Conservation (phyloP, 1,140 invertebrate species). For the Pogonomyrmex californicus region DNA sequence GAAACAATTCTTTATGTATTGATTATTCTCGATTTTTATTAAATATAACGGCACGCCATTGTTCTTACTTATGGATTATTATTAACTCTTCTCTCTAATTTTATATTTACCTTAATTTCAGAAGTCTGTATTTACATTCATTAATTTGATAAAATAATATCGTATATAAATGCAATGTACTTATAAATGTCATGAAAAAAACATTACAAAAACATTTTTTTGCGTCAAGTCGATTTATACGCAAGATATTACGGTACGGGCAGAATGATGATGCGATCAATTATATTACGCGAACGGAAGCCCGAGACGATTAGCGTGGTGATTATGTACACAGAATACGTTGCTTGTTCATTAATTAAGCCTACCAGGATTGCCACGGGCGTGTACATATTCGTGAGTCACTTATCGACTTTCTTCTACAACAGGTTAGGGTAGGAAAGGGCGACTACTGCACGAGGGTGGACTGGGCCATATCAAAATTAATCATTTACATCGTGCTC, state of each 20-base stretch:
- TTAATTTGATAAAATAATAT: no score
- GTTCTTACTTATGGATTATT: no score
- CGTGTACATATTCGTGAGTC: constrained; percentile 74
- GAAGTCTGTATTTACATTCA: no score
- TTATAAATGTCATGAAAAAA: background rate
- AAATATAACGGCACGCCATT: no score
- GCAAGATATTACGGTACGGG: background rate
- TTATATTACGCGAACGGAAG: constrained; percentile 8
- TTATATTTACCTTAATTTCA: no score
- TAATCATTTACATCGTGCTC: constrained; percentile 20
- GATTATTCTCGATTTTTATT: no score
- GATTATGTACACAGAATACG: background rate
- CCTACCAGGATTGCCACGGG: constrained; percentile 56
- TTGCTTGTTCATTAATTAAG: constrained; percentile 46
- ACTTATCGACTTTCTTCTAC: constrained; percentile 79
- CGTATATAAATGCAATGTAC: background rate
- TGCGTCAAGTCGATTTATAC: background rate
- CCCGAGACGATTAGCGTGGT: background rate
- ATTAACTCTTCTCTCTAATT: no score
- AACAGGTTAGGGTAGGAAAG: constrained; percentile 57
- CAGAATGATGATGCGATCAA: constrained; percentile 8
- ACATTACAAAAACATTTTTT: background rate
- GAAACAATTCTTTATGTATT: no score
- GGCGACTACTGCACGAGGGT: constrained; percentile 57
- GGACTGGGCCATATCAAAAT: constrained; percentile 19